These are phyloP conservation scores for Hemiprocne comata DNA, from an alignment of 2,113 vertebrate genomes.

Conservation along the genomic window DNA sequence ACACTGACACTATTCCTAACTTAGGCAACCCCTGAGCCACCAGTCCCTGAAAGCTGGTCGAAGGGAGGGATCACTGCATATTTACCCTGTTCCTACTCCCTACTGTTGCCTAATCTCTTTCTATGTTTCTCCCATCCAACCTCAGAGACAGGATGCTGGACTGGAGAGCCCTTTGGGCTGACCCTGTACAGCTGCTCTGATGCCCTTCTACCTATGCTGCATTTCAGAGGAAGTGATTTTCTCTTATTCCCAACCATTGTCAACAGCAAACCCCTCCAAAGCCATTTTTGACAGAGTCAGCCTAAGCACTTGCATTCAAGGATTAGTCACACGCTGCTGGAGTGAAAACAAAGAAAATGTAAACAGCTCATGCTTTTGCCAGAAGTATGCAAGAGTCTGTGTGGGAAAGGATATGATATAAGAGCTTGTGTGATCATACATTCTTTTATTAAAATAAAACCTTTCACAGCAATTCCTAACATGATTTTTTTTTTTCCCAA, in stretches of 20 bases:
- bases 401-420: slow-evolving; percentile 55
- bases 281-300: not conserved
- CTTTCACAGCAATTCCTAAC: slow-evolving; percentile 48
- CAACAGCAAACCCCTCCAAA: not conserved
- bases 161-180: not conserved
- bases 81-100: not conserved
- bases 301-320: not conserved
- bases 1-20: not conserved
- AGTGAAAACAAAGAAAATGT: slow-evolving; percentile 53
- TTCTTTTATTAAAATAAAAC: slow-evolving; percentile 55
- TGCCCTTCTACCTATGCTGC: not conserved
- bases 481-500: not conserved
- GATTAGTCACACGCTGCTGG: slow-evolving; percentile 28
- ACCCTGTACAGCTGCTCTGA: not conserved
- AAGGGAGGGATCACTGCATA: not conserved
- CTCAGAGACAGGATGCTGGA: not conserved
- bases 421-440: slow-evolving; percentile 24
- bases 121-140: not conserved
- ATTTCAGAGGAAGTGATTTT: not conserved
- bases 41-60: not conserved
- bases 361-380: slow-evolving; percentile 41
- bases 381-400: slow-evolving; percentile 31
- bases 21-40: not conserved
- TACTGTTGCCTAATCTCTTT: not conserved
- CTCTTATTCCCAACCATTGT: not conserved